Conservation (phyloP, 92 coral and sea anemone genomes). For the Parazoanthus darwini region DNA sequence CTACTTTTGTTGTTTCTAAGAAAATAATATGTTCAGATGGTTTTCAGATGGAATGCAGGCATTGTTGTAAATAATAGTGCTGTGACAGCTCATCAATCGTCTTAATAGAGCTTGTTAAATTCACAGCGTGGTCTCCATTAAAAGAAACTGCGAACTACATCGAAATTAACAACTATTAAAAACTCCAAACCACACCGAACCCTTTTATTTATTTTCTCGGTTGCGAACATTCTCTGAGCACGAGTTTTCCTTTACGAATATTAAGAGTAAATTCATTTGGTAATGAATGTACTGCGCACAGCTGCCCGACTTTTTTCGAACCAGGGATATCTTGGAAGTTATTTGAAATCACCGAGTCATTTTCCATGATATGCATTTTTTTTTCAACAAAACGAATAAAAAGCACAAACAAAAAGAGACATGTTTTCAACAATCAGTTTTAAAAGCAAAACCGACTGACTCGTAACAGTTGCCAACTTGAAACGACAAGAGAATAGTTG, state of each 20-base stretch:
- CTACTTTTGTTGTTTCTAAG: not conserved
- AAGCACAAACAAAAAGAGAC: too few relatives aligned
- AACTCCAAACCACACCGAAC: conserved; percentile 21
- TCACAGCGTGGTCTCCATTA: conserved; percentile 14
- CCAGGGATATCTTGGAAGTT: not conserved
- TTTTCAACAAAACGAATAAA: not conserved
- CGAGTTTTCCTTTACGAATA: not conserved
- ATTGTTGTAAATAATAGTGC: not conserved
- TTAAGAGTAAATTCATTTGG: not conserved
- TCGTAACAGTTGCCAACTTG: too few relatives aligned
- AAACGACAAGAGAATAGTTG: too few relatives aligned
- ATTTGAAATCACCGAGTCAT: too few relatives aligned
- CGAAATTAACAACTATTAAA: conserved; percentile 21
- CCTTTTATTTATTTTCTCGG: not conserved
- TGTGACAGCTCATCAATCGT: not conserved
- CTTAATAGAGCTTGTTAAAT: conserved; percentile 10
- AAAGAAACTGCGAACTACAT: not conserved
- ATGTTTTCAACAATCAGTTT: too few relatives aligned
- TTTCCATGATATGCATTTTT: too few relatives aligned
- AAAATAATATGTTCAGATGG: not conserved
- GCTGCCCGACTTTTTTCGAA: not conserved
- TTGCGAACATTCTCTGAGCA: not conserved
- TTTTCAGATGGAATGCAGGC: not conserved
- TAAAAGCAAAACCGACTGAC: too few relatives aligned
- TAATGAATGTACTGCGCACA: not conserved